Evolutionary conservation across 2,888 invertebrate genomes (phyloP), one percentile per base, ranked within the genome.

Genomic region (Thera obeliscata): DNA sequence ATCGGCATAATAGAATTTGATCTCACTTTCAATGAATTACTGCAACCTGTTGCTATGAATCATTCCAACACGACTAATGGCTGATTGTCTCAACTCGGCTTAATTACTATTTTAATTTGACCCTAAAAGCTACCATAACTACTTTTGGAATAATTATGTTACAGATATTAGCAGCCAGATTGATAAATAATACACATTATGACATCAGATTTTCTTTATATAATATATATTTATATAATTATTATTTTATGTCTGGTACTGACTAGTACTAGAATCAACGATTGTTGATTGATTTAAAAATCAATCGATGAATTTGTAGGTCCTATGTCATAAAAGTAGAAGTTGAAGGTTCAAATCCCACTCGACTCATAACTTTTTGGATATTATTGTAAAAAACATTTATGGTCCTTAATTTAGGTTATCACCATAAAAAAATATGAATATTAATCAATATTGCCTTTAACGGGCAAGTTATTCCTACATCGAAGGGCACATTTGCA

Each of bases 51-150:
- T 61, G 73, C 22, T 67, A 80, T 84, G 85, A 85, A 89, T 90
- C 88, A 89, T 81, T 85, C 81, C 80, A 82, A 84, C 86, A 84
- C 86, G 70, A 83, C 84, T 85, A 89, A 88, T 89, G 83, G 85
- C 82, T 80, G 82, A 87, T 86, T 87, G 88, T 87, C 85, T 79
- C 78, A 80, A 78, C 82, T 76, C 84, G 77, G 81, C 74, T 87
- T 89, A 89, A 89, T 89, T 88, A 85, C 82, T 79, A 80, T 72
- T 22, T 22, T 22, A 22, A 22, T 22, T 22, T 70, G 80, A 78
- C 76, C 72, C 75, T 77, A 77, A 77, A 73, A 74, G 60, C 71
- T 72, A 71, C 72, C 72, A 68, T 69, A 58, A 71, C 54, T 56
- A 35, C 63, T 59, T 56, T 62, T 61, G 33, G 48, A 70, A 64